phyloP scores from a whole-genome alignment of 2,113 vertebrate genomes.

The Nerophis ophidion region DNA sequence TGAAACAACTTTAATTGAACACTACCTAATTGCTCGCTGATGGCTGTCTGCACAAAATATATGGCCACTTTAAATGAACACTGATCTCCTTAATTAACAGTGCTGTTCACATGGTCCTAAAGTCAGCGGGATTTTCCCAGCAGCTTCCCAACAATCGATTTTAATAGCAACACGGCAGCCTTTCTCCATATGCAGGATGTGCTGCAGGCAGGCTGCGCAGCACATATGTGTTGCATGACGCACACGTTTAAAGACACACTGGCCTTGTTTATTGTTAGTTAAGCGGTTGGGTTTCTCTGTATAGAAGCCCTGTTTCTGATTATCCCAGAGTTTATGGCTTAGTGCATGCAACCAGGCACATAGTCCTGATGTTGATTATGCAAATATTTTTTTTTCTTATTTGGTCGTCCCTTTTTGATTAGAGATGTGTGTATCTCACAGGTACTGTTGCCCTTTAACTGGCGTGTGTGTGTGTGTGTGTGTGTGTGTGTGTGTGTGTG shows the following conservation, averaged over 20 bases:
- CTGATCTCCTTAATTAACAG: slow-evolving; percentile 50
- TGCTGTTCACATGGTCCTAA: slow-evolving; percentile 50
- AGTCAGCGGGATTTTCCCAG: slow-evolving; percentile 57
- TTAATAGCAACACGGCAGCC: slow-evolving; percentile 49
- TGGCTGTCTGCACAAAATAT: slow-evolving; percentile 16
- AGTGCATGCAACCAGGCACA: slow-evolving; percentile 45
- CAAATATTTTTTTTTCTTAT: slow-evolving; percentile 29
- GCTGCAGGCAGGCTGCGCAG: slow-evolving; percentile 42
- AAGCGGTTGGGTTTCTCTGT: slow-evolving; percentile 45
- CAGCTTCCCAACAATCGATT: slow-evolving; percentile 45
- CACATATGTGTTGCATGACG: slow-evolving; percentile 51
- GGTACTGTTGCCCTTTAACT: background rate
- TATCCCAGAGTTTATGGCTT: slow-evolving; percentile 56
- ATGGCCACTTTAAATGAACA: slow-evolving; percentile 42
- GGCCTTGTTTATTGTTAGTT: slow-evolving; percentile 50
- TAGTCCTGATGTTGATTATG: slow-evolving; percentile 54
- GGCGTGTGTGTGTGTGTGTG: too few relatives aligned
- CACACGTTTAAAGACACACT: slow-evolving; percentile 51
- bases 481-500: background rate
- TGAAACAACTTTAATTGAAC: background rate
- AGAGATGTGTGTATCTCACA: background rate
- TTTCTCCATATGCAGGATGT: slow-evolving; percentile 56
- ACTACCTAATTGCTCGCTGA: slow-evolving; percentile 2
- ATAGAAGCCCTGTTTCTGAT: slow-evolving; percentile 65
- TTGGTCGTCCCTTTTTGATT: slow-evolving; percentile 44